Conservation (phyloP, 2,797 vertebrate genomes). For the Centropyge bicolor region DNA sequence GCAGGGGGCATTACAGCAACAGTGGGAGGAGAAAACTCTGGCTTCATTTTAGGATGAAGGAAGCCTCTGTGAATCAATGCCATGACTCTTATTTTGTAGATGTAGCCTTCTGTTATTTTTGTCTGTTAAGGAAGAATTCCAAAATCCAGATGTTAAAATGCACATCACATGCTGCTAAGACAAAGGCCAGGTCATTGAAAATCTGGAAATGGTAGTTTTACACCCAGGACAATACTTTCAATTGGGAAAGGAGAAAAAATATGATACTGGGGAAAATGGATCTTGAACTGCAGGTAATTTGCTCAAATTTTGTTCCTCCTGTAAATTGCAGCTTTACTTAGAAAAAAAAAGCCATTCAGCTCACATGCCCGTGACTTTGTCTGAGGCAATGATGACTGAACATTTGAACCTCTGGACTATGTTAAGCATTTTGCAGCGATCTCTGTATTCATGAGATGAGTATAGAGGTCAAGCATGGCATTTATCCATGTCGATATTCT, state of each 20-base stretch:
- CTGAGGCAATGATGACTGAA: conserved; percentile 27
- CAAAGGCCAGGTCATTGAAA: neutral
- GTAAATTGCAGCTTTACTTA: too few species aligned
- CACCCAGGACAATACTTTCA: neutral
- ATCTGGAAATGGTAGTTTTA: conserved; percentile 6
- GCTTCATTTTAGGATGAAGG: conserved; percentile 27
- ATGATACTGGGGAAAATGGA: too few species aligned
- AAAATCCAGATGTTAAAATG: conserved; percentile 6
- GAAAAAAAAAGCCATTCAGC: too few species aligned
- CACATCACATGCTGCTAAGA: conserved; percentile 34
- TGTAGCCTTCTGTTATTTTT: conserved; percentile 16
- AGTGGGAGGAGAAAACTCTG: conserved; percentile 81
- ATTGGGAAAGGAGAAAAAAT: neutral
- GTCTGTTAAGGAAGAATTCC: neutral
- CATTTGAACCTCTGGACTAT: conserved; percentile 31
- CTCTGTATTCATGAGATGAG: conserved; percentile 39
- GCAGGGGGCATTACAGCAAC: conserved; percentile 75
- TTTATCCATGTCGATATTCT: conserved; percentile 22
- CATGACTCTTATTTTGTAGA: conserved; percentile 13
- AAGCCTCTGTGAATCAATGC: conserved; percentile 33
- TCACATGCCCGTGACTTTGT: conserved; percentile 63
- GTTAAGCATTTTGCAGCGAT: conserved; percentile 24
- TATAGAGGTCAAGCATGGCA: conserved; percentile 36
- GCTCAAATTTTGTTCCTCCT: too few species aligned
- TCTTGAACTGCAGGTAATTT: too few species aligned